Base-by-base conservation (phyloP, 2,797 vertebrate species). In the Chiroxiphia lanceolata region DNA sequence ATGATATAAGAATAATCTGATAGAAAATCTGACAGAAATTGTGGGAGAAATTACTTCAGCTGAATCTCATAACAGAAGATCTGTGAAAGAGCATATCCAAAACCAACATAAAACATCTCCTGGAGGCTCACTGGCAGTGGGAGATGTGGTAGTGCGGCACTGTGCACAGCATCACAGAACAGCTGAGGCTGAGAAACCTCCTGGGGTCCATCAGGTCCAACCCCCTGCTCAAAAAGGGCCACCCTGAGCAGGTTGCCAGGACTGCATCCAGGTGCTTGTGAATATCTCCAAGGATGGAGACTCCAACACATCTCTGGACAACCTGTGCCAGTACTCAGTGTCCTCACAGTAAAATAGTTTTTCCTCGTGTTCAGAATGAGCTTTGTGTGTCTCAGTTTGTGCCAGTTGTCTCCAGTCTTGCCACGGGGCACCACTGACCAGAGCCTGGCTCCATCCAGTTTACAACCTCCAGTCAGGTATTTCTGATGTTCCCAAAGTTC, bases 51-150 rank as follows among this genome's bases (percentile, higher is more conserved):
- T 60, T 4, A 88, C 40, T 83, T 82, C 44, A 71, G 3, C 25
- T 78, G 50, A 40, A 90, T 51, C n/a, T 74, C 22, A 0, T 27
- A 64, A 93, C 16, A 5, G 14, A 90, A 83, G 6, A 70, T 18
- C 29, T 64, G 61, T 34, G 76, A 72, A 87, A 88, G 16, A 71
- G 10, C 21, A 40, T 6, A 88, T 29, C 23, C 50, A 45, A 76
- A 86, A 70, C 19, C 50, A 72, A 71, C 13, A 2, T 15, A 72
- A 59, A 44, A 65, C 1, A 4, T 40, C 18, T 69, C 57, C 76
- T 45, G 29, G 20, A 84, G 10, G 26, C 16, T 68, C 1, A 0
- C 0, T 36, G 51, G 44, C 48, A 74, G 45, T 18, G 10, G 27
- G 40, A 92, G 11, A 60, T 40, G 48, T 76, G 45, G 54, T 4